phyloP scores from a whole-genome alignment of 2,113 vertebrate genomes.

The Heptranchias perlo region DNA sequence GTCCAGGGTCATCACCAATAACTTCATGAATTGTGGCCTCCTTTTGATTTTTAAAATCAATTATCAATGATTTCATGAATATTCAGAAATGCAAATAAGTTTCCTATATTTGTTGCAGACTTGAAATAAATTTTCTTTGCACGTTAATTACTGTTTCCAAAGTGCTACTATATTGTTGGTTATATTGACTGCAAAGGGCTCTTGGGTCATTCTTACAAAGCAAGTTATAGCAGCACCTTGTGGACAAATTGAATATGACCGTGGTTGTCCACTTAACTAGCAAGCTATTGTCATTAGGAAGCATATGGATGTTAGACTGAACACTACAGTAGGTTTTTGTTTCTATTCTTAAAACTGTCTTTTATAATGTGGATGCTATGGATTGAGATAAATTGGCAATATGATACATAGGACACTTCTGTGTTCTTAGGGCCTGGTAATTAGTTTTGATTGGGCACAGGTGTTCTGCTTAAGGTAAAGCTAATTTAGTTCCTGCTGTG shows the following conservation, averaged over 20 bases:
- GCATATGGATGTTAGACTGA: neutral
- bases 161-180: neutral
- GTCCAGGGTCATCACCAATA: neutral
- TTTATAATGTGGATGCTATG: neutral
- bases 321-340: neutral
- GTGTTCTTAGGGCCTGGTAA: neutral
- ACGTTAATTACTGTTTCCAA: neutral
- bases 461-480: neutral
- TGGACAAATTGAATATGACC: neutral
- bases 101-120: neutral
- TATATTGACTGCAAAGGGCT: neutral
- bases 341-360: neutral
- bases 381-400: neutral
- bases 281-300: neutral
- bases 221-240: neutral
- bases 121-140: neutral
- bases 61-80: neutral
- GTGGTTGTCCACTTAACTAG: neutral
- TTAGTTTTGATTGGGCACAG: neutral
- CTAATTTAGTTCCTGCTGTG: neutral
- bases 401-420: no score
- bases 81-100: neutral
- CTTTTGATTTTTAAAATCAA: neutral
- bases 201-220: neutral
- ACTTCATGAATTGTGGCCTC: neutral